These are phyloP conservation scores for Temnothorax nylanderi DNA, from an alignment of 1,140 invertebrate species.

Conservation along the genomic window DNA sequence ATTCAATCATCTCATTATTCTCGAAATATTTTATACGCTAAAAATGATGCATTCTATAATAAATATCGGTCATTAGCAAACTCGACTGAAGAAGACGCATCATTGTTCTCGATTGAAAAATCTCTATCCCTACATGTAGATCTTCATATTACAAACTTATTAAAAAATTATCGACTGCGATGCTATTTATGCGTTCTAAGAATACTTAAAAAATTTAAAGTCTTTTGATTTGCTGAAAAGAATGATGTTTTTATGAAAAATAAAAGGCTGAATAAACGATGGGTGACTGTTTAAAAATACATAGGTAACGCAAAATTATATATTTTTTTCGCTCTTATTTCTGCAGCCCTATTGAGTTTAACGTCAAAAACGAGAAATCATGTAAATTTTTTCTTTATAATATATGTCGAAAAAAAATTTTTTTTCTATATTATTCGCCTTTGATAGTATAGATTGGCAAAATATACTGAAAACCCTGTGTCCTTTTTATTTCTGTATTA, in stretches of 20 bases:
- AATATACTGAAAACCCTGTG: not conserved
- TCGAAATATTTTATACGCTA: too few species aligned
- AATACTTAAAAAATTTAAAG: too few species aligned
- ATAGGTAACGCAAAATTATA: too few species aligned
- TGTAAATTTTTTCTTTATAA: not conserved
- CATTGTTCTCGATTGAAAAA: not conserved
- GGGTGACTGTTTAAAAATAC: too few species aligned
- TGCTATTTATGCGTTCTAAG: not conserved
- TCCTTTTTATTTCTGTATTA: too few species aligned
- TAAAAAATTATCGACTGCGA: not conserved
- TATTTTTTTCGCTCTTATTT: not conserved
- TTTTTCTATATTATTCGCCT: not conserved
- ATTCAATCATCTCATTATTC: too few species aligned
- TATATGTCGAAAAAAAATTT: not conserved
- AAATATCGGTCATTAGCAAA: too few species aligned
- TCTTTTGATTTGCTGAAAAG: not conserved
- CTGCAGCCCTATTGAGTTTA: not conserved
- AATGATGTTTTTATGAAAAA: not conserved
- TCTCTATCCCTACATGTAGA: not conserved
- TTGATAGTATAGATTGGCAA: not conserved
- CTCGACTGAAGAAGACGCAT: not conserved
- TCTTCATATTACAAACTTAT: not conserved
- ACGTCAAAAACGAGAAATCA: not conserved
- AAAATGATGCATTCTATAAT: too few species aligned
- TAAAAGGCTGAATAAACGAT: not conserved